Conservation (phyloP, 2,888 invertebrate genomes). For the Scaptomyza parva region DNA sequence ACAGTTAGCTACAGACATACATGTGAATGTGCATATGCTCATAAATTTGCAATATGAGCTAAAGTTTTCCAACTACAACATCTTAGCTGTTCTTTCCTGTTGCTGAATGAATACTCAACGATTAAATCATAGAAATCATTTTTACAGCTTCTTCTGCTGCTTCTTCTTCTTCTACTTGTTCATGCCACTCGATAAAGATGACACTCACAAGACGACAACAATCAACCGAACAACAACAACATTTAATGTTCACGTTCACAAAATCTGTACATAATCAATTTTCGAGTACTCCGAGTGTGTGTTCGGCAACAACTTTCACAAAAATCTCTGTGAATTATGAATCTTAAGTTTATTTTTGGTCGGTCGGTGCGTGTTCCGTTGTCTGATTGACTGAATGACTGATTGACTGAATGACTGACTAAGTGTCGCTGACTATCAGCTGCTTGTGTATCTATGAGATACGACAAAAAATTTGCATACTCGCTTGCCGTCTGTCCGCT, state of each 20-base stretch:
- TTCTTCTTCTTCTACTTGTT: background rate
- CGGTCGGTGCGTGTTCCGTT: slow-evolving; percentile 34
- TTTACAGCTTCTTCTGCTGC: slow-evolving; percentile 11
- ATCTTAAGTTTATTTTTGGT: slow-evolving; percentile 30
- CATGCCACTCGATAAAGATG: slow-evolving; percentile 24
- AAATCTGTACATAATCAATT: slow-evolving; percentile 74
- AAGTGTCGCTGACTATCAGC: slow-evolving; percentile 56
- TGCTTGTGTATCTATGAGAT: slow-evolving; percentile 42
- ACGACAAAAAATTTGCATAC: slow-evolving; percentile 65
- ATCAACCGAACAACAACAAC: slow-evolving; percentile 10
- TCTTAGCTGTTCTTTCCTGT: slow-evolving; percentile 1
- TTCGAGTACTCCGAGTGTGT: slow-evolving; percentile 55
- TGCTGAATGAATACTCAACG: slow-evolving; percentile 43
- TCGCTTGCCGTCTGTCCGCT: slow-evolving; percentile 44
- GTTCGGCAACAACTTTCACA: slow-evolving; percentile 65
- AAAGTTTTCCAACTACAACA: background rate
- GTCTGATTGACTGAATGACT: slow-evolving; percentile 39
- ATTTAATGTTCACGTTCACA: slow-evolving; percentile 50
- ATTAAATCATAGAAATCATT: slow-evolving; percentile 30
- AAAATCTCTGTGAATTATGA: slow-evolving; percentile 39
- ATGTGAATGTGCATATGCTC: too few species aligned
- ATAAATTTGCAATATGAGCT: background rate
- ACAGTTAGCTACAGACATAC: background rate
- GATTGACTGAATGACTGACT: slow-evolving; percentile 31
- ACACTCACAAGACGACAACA: slow-evolving; percentile 27